A percentile compares a stretch with the other conserved stretches of the same genome.
These are phyloP conservation scores for Hemicrepidius hirtus DNA, from an alignment of 2,888 invertebrate genomes.

Conservation along the genomic window DNA sequence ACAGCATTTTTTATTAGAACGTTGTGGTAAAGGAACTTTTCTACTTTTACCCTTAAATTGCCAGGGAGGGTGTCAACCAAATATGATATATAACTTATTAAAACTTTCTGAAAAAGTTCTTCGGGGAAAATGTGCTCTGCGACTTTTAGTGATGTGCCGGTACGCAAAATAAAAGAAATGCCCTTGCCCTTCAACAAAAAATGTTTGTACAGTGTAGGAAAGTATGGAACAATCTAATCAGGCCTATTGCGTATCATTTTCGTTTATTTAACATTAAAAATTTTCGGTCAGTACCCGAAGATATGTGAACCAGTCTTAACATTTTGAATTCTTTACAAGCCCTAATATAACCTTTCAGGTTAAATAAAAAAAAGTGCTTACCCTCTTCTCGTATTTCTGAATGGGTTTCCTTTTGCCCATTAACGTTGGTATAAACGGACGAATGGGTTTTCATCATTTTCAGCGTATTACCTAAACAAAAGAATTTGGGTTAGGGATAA, in stretches of 20 bases:
- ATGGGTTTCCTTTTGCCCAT: conserved; percentile 68
- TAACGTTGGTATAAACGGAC: conserved; percentile 65
- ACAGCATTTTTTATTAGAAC: no score
- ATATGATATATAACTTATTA: conserved; percentile 22
- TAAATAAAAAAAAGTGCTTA: conserved; percentile 54
- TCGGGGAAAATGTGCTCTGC: neutral
- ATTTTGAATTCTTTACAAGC: no score
- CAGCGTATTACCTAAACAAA: conserved; percentile 65
- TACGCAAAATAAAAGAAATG: no score
- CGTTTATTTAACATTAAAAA: no score
- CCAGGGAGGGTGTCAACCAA: conserved; percentile 4
- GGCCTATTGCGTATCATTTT: no score
- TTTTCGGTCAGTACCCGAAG: no score
- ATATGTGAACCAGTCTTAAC: no score
- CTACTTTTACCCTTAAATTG: neutral
- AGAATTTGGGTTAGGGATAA: conserved; percentile 5
- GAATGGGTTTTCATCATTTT: conserved; percentile 70
- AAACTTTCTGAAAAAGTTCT: conserved; percentile 12
- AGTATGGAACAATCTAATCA: no score
- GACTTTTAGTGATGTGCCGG: no score
- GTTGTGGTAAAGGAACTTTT: neutral
- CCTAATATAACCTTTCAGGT: no score
- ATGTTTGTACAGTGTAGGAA: no score
- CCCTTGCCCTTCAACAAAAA: no score
- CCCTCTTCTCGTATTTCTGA: conserved; percentile 67